Evolutionary conservation across 2,113 vertebrate genomes (phyloP).

Genomic region (Sakesphorus luctuosus): DNA sequence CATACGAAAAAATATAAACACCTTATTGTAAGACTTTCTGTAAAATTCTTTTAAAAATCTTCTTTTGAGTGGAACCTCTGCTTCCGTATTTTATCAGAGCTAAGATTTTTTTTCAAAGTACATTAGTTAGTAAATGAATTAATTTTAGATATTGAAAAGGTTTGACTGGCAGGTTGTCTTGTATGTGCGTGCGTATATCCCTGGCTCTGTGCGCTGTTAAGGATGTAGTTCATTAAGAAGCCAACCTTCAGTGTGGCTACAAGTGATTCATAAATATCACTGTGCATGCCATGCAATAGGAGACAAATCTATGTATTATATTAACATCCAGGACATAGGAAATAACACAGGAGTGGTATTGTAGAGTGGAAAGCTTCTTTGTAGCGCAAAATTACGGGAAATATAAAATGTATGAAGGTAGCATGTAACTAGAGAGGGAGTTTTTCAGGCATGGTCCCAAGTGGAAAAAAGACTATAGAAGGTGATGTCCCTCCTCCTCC

Average conservation of each 20-base stretch:
- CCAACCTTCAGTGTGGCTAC: not conserved
- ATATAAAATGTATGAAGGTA: not conserved
- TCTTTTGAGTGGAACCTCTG: not conserved
- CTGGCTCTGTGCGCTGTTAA: conserved; percentile 17
- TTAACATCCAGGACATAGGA: not conserved
- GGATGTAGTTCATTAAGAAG: conserved; percentile 63
- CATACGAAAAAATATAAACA: conserved; percentile 81
- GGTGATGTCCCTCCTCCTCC: not conserved
- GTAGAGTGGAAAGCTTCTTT: not conserved
- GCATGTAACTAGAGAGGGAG: conserved; percentile 2
- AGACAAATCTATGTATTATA: not conserved
- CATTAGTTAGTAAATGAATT: conserved; percentile 17
- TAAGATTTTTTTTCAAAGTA: not conserved
- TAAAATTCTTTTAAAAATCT: conserved; percentile 48
- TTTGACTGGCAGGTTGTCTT: conserved; percentile 45
- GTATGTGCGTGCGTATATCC: not conserved
- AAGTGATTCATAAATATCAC: not conserved
- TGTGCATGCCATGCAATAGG: not conserved
- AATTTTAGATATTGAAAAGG: conserved; percentile 41
- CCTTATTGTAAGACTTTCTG: conserved; percentile 71
- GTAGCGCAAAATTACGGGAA: conserved; percentile 33
- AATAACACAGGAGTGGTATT: not conserved
- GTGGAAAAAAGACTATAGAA: not conserved
- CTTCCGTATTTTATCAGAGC: not conserved
- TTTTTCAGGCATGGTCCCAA: not conserved